Percentiles rank a stretch among this genome's conserved stretches.
Evolutionary conservation across 1,140 invertebrate species (phyloP).

Genomic region (Grapholita molesta): DNA sequence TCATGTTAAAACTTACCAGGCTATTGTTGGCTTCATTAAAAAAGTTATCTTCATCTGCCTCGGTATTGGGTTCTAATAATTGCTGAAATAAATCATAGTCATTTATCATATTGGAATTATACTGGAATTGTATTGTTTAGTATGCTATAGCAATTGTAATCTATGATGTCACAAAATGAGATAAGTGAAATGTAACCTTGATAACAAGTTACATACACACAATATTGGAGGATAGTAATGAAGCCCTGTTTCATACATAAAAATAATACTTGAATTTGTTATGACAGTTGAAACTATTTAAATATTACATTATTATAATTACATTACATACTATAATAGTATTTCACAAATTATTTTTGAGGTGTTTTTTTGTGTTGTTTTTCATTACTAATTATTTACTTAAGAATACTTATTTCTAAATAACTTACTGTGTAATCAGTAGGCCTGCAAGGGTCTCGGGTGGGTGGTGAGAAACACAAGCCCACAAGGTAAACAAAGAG

Average conservation of each 20-base stretch:
- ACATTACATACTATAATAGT: no score
- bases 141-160: neutral
- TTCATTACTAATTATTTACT: no score
- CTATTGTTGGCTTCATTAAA: slow-evolving; percentile 57
- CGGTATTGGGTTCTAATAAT: slow-evolving; percentile 56
- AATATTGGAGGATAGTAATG: neutral
- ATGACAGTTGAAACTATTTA: no score
- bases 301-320: no score
- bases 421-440: slow-evolving; percentile 67
- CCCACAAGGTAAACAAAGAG: slow-evolving; percentile 67
- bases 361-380: neutral
- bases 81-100: slow-evolving; percentile 56
- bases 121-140: neutral
- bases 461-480: slow-evolving; percentile 65
- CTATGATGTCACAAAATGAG: neutral
- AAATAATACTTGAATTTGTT: neutral
- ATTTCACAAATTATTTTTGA: slow-evolving; percentile 11
- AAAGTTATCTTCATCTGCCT: slow-evolving; percentile 67
- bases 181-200: neutral
- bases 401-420: neutral
- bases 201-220: neutral
- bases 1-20: slow-evolving; percentile 45
- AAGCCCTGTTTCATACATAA: neutral
- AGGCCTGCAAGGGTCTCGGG: slow-evolving; percentile 64
- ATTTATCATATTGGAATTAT: neutral